phyloP scores from a whole-genome alignment of 2,113 vertebrate genomes.

The Pyxicephalus adspersus region DNA sequence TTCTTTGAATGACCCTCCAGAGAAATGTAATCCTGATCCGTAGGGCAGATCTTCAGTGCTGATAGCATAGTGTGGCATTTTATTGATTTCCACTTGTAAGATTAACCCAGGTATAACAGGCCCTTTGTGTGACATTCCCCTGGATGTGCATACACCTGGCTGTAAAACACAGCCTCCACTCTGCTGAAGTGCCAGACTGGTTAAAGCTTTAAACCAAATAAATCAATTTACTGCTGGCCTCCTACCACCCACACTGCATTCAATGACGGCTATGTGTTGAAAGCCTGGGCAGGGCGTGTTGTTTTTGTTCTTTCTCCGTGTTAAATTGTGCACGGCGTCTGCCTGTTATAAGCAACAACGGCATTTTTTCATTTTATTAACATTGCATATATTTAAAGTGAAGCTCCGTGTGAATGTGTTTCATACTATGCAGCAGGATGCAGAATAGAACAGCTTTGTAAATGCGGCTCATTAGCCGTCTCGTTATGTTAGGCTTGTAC shows the following conservation, averaged over 20 bases:
- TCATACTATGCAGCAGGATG: too few species aligned
- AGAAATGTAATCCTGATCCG: too few species aligned
- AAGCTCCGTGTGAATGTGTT: too few species aligned
- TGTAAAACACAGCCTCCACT: not conserved
- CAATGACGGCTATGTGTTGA: conserved; percentile 37
- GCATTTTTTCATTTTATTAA: conserved; percentile 22
- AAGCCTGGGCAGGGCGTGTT: conserved; percentile 25
- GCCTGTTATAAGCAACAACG: not conserved
- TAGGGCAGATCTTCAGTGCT: not conserved
- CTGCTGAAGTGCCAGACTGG: conserved; percentile 33
- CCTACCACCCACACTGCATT: conserved; percentile 45
- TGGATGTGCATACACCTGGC: conserved; percentile 40
- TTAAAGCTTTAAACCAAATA: conserved; percentile 53
- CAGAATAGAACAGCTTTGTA: too few species aligned
- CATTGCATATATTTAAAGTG: not conserved
- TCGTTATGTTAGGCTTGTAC: too few species aligned
- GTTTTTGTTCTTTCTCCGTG: conserved; percentile 9
- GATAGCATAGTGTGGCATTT: not conserved
- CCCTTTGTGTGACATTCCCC: conserved; percentile 27
- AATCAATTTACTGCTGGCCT: conserved; percentile 26
- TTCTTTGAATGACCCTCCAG: not conserved
- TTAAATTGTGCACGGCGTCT: conserved; percentile 32
- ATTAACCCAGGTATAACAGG: conserved; percentile 33
- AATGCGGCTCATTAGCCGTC: too few species aligned
- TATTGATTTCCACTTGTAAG: conserved; percentile 16